Percentiles rank a stretch among this genome's conserved stretches.
These are phyloP conservation scores for Limenitis camilla DNA, from an alignment of 2,888 invertebrate genomes.

Conservation along the genomic window DNA sequence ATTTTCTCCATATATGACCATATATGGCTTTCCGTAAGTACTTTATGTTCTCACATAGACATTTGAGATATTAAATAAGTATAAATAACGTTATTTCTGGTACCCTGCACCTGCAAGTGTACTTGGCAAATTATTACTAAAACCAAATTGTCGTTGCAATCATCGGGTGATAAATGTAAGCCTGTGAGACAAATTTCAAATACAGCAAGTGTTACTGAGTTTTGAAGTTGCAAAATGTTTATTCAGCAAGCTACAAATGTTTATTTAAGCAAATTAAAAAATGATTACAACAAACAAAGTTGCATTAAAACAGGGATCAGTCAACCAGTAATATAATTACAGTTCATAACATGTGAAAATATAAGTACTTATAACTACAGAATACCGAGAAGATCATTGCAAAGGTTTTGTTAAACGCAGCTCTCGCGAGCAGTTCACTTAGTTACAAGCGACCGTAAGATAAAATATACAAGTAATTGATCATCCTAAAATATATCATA, in stretches of 20 bases:
- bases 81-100: slow-evolving; percentile 10
- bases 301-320: slow-evolving; percentile 45
- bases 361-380: slow-evolving; percentile 37
- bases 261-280: too few species aligned
- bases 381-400: slow-evolving; percentile 42
- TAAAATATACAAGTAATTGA: slow-evolving; percentile 24
- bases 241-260: too few species aligned
- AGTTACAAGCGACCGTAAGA: neutral
- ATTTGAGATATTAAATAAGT: slow-evolving; percentile 25
- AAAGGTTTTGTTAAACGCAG: neutral
- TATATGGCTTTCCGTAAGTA: slow-evolving; percentile 49
- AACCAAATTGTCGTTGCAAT: slow-evolving; percentile 37
- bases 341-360: slow-evolving; percentile 45
- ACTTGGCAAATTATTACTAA: slow-evolving; percentile 35
- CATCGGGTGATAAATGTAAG: too few species aligned
- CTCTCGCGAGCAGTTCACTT: neutral
- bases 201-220: too few species aligned
- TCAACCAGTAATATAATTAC: slow-evolving; percentile 49
- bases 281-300: slow-evolving; percentile 52
- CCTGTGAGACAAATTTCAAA: too few species aligned
- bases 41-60: slow-evolving; percentile 43
- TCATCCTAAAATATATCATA: slow-evolving; percentile 49
- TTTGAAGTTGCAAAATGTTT: too few species aligned
- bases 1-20: slow-evolving; percentile 39
- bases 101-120: slow-evolving; percentile 21